Percentiles rank a stretch among this genome's conserved stretches.
phyloP scores from a whole-genome alignment of 2,888 invertebrate species.

The Prosopocoilus inquinatus region DNA sequence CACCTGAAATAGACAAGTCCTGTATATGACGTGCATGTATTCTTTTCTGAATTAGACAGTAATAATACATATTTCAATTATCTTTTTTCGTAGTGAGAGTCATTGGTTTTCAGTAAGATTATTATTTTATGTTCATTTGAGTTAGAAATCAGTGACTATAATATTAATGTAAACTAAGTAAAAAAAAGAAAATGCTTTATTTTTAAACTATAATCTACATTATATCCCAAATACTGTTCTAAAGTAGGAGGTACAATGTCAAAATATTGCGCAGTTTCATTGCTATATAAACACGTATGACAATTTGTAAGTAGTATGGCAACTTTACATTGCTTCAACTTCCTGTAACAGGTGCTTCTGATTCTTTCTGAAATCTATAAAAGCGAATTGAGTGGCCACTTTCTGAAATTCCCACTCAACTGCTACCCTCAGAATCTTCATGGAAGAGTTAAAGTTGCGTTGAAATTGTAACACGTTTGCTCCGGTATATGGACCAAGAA shows the following conservation, averaged over 20 bases:
- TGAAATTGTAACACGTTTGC: too few relatives aligned
- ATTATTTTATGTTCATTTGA: too few relatives aligned
- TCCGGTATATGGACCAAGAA: too few relatives aligned
- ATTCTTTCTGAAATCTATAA: not conserved
- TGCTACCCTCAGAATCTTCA: not conserved
- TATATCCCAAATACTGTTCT: not conserved
- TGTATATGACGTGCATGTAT: too few relatives aligned
- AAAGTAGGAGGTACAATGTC: not conserved
- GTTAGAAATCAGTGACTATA: not conserved
- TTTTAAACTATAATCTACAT: not conserved
- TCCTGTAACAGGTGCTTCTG: too few relatives aligned
- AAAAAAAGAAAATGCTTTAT: not conserved
- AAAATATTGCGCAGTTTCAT: not conserved
- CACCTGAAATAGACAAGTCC: too few relatives aligned
- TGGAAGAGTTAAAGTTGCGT: too few relatives aligned
- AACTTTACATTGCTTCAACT: not conserved
- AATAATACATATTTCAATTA: too few relatives aligned
- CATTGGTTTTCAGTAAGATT: too few relatives aligned
- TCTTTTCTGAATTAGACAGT: too few relatives aligned
- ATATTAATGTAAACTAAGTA: not conserved
- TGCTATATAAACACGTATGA: too few relatives aligned
- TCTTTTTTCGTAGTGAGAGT: too few relatives aligned
- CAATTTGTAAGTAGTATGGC: not conserved
- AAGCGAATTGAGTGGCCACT: not conserved
- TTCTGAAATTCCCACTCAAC: not conserved